Percentiles rank a stretch among this genome's conserved stretches.
phyloP scores from a whole-genome alignment of 2,113 vertebrate genomes.

The Melanerpes formicivorus region DNA sequence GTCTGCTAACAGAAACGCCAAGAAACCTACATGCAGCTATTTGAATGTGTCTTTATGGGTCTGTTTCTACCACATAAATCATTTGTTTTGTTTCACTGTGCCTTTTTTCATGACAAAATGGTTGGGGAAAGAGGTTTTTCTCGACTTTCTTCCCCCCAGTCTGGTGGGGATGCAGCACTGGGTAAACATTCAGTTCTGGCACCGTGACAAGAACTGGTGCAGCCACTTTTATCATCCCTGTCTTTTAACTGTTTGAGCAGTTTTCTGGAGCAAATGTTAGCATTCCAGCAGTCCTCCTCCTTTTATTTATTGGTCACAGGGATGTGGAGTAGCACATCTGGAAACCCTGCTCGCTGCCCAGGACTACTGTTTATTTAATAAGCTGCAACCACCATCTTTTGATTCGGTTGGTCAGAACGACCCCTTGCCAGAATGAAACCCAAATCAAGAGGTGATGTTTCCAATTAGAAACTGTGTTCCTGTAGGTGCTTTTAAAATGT shows the following conservation, averaged over 20 bases:
- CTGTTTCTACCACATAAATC: conserved; percentile 47
- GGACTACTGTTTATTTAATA: conserved; percentile 63
- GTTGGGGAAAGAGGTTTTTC: conserved; percentile 26
- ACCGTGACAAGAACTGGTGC: conserved; percentile 43
- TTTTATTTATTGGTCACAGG: conserved; percentile 71
- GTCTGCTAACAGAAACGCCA: background rate
- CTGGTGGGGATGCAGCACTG: conserved; percentile 29
- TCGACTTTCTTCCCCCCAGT: background rate
- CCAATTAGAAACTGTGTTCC: conserved; percentile 1
- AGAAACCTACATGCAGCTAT: conserved; percentile 27
- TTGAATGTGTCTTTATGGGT: conserved; percentile 28
- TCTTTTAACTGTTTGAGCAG: conserved; percentile 62
- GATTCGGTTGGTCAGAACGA: background rate
- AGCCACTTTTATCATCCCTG: conserved; percentile 55
- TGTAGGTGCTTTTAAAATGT: background rate
- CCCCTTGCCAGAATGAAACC: background rate
- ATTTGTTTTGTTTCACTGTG: background rate
- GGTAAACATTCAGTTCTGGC: conserved; percentile 62
- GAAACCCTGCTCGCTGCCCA: conserved; percentile 47
- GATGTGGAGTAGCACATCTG: conserved; percentile 65
- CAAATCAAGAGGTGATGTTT: conserved; percentile 24
- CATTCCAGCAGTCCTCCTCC: conserved; percentile 56
- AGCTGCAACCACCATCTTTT: background rate
- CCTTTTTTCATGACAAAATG: conserved; percentile 37
- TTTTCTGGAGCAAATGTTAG: conserved; percentile 70